Percentiles rank a stretch among this genome's conserved stretches.
Evolutionary conservation across 2,797 vertebrate genomes (phyloP).

Genomic region (Apogon talboti): DNA sequence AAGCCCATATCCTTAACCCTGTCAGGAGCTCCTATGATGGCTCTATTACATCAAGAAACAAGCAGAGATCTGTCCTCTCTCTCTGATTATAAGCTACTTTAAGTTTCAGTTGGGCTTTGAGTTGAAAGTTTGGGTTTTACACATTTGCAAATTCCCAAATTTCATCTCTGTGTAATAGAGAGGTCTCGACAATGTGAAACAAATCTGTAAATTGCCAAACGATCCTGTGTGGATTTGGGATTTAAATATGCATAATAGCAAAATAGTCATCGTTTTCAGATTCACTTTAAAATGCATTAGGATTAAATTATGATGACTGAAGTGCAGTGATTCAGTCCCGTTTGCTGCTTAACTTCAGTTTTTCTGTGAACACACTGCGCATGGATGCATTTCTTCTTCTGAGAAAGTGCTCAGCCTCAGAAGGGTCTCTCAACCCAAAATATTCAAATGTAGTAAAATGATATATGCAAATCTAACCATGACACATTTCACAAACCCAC

Average conservation of each 20-base stretch:
- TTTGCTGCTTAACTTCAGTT: slow-evolving; percentile 6
- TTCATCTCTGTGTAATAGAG: background rate
- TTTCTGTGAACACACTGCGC: slow-evolving; percentile 5
- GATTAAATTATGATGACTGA: slow-evolving; percentile 4
- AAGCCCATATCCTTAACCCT: slow-evolving; percentile 47
- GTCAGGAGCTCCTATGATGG: slow-evolving; percentile 51
- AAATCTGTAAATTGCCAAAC: background rate
- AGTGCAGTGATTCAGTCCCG: background rate
- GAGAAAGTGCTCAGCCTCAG: slow-evolving; percentile 33
- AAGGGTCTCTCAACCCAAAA: slow-evolving; percentile 39
- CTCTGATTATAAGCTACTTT: slow-evolving; percentile 34
- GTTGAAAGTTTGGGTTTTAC: slow-evolving; percentile 6
- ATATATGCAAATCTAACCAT: slow-evolving; percentile 63
- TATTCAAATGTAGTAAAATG: slow-evolving; percentile 59
- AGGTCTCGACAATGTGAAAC: background rate
- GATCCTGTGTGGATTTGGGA: background rate
- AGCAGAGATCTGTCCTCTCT: slow-evolving; percentile 25
- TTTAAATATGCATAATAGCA: background rate
- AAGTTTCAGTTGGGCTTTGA: slow-evolving; percentile 25
- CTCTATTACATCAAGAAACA: slow-evolving; percentile 51
- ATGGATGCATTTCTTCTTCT: slow-evolving; percentile 6
- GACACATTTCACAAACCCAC: slow-evolving; percentile 62
- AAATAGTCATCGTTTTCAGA: no score
- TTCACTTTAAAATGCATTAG: no score
- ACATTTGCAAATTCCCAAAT: slow-evolving; percentile 4